Evolutionary conservation across 2,113 vertebrate species (phyloP).

Genomic region (Maccullochella peelii): DNA sequence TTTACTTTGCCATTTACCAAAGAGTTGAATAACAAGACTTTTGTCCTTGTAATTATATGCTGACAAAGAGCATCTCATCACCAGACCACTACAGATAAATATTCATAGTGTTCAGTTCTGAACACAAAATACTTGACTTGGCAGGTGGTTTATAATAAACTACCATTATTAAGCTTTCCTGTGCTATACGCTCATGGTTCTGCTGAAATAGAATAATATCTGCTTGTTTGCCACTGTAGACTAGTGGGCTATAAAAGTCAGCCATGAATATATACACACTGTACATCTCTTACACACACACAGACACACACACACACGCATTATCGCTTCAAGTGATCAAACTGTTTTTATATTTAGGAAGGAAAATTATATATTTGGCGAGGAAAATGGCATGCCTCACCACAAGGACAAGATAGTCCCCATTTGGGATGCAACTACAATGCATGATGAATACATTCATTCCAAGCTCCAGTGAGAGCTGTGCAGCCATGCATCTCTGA

Average conservation of each 20-base stretch:
- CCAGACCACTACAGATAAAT: not conserved
- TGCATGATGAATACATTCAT: conserved; percentile 66
- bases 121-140: conserved; percentile 35
- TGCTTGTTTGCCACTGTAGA: conserved; percentile 38
- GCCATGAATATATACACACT: conserved; percentile 52
- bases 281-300: conserved; percentile 45
- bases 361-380: no score
- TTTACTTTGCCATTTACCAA: not conserved
- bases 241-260: conserved; percentile 54
- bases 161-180: conserved; percentile 40
- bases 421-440: conserved; percentile 69
- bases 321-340: conserved; percentile 65
- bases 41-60: not conserved
- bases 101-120: conserved; percentile 8
- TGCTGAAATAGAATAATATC: conserved; percentile 50
- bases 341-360: conserved; percentile 63
- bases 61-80: not conserved
- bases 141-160: conserved; percentile 36
- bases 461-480: conserved; percentile 50
- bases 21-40: not conserved
- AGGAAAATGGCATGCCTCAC: no score
- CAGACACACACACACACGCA: conserved; percentile 22
- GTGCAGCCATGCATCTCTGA: conserved; percentile 64
- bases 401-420: conserved; percentile 57
- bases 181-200: conserved; percentile 27